phyloP scores from a whole-genome alignment of 2,888 invertebrate species.

The Tachystola acroxantha region DNA sequence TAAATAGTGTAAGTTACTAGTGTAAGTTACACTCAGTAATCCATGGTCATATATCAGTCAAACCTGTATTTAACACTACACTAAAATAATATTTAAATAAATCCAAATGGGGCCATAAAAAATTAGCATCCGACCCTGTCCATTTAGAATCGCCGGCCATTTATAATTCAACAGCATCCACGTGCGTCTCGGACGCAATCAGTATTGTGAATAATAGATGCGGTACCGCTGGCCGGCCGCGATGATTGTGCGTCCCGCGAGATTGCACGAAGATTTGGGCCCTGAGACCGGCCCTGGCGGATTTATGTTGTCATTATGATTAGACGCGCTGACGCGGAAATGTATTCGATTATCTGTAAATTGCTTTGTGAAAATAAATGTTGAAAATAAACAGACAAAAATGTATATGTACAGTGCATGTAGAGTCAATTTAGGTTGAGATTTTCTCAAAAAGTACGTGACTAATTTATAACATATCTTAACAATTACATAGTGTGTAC shows the following conservation, averaged over 20 bases:
- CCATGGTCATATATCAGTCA: no score
- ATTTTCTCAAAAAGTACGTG: no score
- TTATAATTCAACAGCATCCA: conserved; percentile 66
- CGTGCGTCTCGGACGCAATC: conserved; percentile 76
- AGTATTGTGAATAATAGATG: conserved; percentile 76
- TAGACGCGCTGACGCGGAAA: conserved; percentile 1
- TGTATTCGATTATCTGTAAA: conserved; percentile 4
- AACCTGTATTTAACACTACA: no score
- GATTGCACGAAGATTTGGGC: conserved; percentile 61
- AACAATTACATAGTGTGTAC: no score
- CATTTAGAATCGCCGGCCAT: conserved; percentile 55
- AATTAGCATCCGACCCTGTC: conserved; percentile 43
- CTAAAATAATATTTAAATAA: no score
- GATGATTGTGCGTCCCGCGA: conserved; percentile 68
- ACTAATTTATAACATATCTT: no score
- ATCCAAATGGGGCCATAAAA: no score
- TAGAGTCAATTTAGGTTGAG: no score
- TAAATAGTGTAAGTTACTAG: no score
- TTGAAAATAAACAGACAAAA: no score
- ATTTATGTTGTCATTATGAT: conserved; percentile 43
- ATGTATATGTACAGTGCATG: no score
- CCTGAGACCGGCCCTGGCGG: conserved; percentile 41
- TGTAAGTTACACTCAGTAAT: no score
- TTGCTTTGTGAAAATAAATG: conserved; percentile 1
- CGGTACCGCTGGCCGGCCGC: conserved; percentile 20